phyloP scores from a whole-genome alignment of 2,797 vertebrate species.

The Coendou prehensilis region DNA sequence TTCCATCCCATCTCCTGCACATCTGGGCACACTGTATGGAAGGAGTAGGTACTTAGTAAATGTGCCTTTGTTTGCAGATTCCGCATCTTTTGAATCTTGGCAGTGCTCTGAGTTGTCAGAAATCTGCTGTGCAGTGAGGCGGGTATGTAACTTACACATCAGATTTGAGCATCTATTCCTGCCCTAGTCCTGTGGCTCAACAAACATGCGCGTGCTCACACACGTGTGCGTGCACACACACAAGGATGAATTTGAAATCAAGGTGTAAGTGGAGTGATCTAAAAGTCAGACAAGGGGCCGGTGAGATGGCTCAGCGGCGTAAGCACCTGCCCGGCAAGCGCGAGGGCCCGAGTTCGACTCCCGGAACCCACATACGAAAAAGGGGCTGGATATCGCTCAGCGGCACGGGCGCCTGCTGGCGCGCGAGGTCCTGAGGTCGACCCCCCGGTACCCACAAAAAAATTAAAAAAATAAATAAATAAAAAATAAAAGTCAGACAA shows the following conservation, averaged over 20 bases:
- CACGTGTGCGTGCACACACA: background rate
- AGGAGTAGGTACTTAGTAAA: background rate
- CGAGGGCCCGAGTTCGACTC: too few species aligned
- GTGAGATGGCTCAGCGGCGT: too few species aligned
- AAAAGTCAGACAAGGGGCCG: slow-evolving; percentile 15
- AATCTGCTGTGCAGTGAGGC: background rate
- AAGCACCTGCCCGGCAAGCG: too few species aligned
- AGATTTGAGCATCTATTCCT: background rate
- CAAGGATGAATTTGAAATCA: slow-evolving; percentile 29
- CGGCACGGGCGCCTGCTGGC: too few species aligned
- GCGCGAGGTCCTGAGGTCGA: too few species aligned
- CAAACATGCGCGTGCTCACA: rapidly evolving
- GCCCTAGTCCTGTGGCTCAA: background rate
- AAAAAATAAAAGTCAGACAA: slow-evolving; percentile 8
- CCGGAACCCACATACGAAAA: too few species aligned
- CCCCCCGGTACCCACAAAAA: too few species aligned
- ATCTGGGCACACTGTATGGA: background rate
- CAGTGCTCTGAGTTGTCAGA: slow-evolving; percentile 21
- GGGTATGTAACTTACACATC: background rate
- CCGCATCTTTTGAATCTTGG: background rate
- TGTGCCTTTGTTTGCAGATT: slow-evolving; percentile 15
- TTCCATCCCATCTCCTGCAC: background rate
- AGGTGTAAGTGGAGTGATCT: background rate
- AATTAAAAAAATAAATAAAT: too few species aligned
- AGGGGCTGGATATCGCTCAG: too few species aligned